Evolutionary conservation across 2,888 invertebrate genomes (phyloP).

Genomic region (Andrena chrysosceles): DNA sequence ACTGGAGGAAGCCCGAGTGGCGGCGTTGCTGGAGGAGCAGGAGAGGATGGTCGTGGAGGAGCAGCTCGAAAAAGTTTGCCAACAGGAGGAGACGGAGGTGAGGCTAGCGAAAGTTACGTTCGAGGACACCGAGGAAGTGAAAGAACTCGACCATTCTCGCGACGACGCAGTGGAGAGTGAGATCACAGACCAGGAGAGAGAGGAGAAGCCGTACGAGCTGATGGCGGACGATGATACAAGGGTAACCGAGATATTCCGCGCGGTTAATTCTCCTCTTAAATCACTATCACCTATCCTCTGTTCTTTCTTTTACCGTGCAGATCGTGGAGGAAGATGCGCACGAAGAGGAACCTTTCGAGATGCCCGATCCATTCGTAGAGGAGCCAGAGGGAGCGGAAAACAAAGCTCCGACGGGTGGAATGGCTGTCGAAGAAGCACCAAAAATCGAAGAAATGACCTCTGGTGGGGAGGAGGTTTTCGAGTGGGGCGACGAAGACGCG

Average conservation of each 20-base stretch:
- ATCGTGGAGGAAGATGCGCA: conserved; percentile 67
- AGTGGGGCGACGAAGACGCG: conserved; percentile 73
- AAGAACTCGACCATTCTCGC: conserved; percentile 61
- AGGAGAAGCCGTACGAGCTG: conserved; percentile 78
- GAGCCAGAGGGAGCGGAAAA: conserved; percentile 64
- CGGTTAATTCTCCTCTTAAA: neutral
- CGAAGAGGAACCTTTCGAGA: conserved; percentile 60
- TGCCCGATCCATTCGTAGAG: conserved; percentile 64
- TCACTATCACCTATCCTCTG: neutral
- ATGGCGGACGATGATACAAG: conserved; percentile 79
- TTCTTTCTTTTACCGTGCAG: conserved; percentile 29
- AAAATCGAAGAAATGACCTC: conserved; percentile 70
- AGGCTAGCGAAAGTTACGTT: conserved; percentile 87
- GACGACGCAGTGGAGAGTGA: conserved; percentile 74
- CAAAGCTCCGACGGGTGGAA: conserved; percentile 21
- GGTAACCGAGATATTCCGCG: conserved; percentile 65
- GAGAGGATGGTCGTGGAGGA: conserved; percentile 85
- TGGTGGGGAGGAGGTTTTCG: conserved; percentile 64
- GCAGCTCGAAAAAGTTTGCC: conserved; percentile 86
- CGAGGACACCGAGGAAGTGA: conserved; percentile 62
- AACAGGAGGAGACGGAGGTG: conserved; percentile 88
- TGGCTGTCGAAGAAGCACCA: conserved; percentile 51
- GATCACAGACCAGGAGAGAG: conserved; percentile 77
- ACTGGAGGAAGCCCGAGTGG: conserved; percentile 26
- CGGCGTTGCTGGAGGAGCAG: conserved; percentile 78